These are phyloP conservation scores for Cariama cristata DNA, from an alignment of 2,113 vertebrate species.

Conservation along the genomic window DNA sequence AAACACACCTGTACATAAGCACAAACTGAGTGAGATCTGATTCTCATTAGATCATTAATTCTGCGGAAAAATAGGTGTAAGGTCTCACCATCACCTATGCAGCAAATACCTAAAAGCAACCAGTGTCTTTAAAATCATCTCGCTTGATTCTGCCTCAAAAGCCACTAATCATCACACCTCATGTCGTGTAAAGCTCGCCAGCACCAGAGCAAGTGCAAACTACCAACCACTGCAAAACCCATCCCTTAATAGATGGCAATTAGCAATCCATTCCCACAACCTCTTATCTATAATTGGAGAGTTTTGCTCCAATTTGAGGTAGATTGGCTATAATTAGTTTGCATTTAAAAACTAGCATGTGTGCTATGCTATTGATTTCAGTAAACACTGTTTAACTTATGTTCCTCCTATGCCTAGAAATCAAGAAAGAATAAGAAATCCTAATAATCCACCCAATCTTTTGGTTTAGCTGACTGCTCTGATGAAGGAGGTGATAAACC, in stretches of 20 bases:
- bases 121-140: neutral
- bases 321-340: neutral
- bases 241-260: neutral
- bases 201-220: neutral
- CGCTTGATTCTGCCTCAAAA: neutral
- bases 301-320: neutral
- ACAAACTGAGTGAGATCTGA: neutral
- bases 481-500: neutral
- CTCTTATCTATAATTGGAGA: neutral
- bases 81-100: neutral
- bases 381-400: neutral
- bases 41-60: neutral
- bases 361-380: neutral
- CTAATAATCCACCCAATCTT: neutral
- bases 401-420: neutral
- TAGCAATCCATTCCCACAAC: neutral
- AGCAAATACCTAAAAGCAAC: neutral
- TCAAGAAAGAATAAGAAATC: neutral
- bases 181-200: neutral
- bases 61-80: neutral
- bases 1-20: neutral
- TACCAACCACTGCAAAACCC: neutral
- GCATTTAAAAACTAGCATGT: neutral
- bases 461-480: neutral
- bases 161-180: neutral